These are phyloP conservation scores for Argyrosomus regius DNA, from an alignment of 2,797 vertebrate species.

Conservation along the genomic window DNA sequence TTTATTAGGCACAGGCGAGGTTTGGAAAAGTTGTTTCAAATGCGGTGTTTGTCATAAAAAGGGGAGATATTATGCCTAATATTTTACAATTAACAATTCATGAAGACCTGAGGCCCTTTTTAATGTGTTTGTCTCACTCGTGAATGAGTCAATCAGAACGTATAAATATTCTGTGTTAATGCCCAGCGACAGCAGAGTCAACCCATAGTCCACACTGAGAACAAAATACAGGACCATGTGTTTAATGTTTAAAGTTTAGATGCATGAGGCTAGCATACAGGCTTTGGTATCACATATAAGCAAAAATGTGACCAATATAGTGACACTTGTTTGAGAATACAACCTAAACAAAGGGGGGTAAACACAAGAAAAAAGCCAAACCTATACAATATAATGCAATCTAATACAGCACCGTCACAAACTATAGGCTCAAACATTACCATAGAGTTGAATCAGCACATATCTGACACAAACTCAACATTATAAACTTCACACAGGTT, in stretches of 20 bases:
- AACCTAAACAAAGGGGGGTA: conserved; percentile 12
- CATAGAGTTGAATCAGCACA: conserved; percentile 13
- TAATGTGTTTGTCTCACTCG: not conserved
- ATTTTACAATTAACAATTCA: not conserved
- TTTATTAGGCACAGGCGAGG: not conserved
- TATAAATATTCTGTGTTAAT: not conserved
- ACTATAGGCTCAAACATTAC: conserved; percentile 11
- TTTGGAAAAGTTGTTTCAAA: not conserved
- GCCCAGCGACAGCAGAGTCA: not conserved
- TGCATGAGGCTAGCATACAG: conserved; percentile 2
- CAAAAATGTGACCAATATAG: conserved; percentile 27
- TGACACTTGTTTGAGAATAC: conserved; percentile 47
- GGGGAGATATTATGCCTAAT: not conserved
- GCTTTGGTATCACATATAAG: conserved; percentile 24
- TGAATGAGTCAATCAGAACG: not conserved
- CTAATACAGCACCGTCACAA: conserved; percentile 39
- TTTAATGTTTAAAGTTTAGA: not conserved
- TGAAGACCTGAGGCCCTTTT: not conserved
- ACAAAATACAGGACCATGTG: not conserved
- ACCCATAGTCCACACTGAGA: conserved; percentile 10
- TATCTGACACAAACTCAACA: conserved; percentile 23
- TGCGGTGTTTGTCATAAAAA: conserved; percentile 3
- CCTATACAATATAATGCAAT: conserved; percentile 51
- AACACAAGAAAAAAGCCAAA: conserved; percentile 40
- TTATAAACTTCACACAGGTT: conserved; percentile 38